Base-by-base conservation (phyloP, 2,113 vertebrate species). In the Atractosteus spatula region DNA sequence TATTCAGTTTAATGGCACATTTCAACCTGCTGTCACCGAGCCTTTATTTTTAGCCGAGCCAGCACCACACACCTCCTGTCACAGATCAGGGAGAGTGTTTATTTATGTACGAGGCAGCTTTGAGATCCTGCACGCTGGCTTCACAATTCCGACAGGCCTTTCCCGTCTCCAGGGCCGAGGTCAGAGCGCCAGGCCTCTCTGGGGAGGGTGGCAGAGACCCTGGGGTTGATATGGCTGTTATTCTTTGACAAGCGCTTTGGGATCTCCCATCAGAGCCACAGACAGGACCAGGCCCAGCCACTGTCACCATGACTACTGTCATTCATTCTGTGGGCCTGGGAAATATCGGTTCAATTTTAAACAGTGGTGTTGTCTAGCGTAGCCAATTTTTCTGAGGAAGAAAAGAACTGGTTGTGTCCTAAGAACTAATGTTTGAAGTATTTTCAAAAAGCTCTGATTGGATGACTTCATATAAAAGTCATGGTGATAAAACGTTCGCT, bases 1-100 rank as follows among this genome's bases (percentile, higher is more conserved):
- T 69, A 69, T 59, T 59, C 51, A 13, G 51, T 69, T 56, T 57
- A 69, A 69, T 57, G 55, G 55, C 54, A 7, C 7, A 13, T 69
- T 55, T 55, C 16, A 47, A 55, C 47, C 51, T 51, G 16, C 67
- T n/a, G n/a, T 47, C 43, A 42, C 43, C 43, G 11, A 12, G 47
- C 47, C 17, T 41, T 55, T 55, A 8, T 66, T 14, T 51, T 68
- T 13, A 47, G 16, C 16, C 2, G 66, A 1, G 66, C 47, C 1
- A 16, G 45, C n/a, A 3, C n/a, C 13, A 16, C 29, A 29, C 64
- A 8, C 64, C 42, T n/a, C 64, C 64, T 43, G 42, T 44, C 43
- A 44, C 8, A 66, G 13, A 14, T 41, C 62, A 63, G 6, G 17
- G 62, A 63, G 62, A n/a, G 8, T 63, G 47, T 55, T 14, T 66